phyloP scores from a whole-genome alignment of 2,113 vertebrate genomes.

The Clinocottus analis region DNA sequence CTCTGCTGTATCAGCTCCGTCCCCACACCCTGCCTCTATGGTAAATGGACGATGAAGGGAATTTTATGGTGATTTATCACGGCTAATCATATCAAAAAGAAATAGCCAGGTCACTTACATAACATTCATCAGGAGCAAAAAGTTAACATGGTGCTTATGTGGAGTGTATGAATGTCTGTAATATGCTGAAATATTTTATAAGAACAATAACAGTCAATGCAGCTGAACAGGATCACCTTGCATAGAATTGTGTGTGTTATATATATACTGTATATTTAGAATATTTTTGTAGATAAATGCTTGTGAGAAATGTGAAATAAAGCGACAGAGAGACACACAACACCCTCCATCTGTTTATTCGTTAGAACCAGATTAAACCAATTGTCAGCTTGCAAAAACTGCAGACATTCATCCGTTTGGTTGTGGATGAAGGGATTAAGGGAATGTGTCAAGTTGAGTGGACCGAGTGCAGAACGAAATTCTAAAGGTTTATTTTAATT shows the following conservation, averaged over 20 bases:
- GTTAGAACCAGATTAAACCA: too few relatives aligned
- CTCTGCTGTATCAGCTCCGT: constrained; percentile 21
- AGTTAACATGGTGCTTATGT: not conserved
- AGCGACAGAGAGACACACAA: too few relatives aligned
- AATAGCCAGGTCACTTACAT: constrained; percentile 33
- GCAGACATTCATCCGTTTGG: too few relatives aligned
- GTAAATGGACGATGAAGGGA: not conserved
- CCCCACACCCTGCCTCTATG: not conserved
- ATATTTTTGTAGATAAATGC: constrained; percentile 1
- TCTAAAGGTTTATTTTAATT: too few relatives aligned
- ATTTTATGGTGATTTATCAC: constrained; percentile 53
- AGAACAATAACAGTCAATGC: not conserved
- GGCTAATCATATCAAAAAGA: constrained; percentile 48
- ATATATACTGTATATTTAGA: too few relatives aligned
- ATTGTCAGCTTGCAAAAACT: too few relatives aligned
- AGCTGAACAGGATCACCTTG: not conserved
- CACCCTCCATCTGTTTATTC: too few relatives aligned
- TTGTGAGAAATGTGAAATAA: too few relatives aligned
- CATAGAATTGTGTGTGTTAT: constrained; percentile 12
- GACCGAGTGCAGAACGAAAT: too few relatives aligned
- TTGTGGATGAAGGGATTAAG: too few relatives aligned
- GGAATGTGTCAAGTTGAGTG: too few relatives aligned
- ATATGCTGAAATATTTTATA: too few relatives aligned
- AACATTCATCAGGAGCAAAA: constrained; percentile 15
- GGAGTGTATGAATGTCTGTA: constrained; percentile 7